Evolutionary conservation across 2,113 vertebrate species (phyloP).

Genomic region (Boleophthalmus pectinirostris): DNA sequence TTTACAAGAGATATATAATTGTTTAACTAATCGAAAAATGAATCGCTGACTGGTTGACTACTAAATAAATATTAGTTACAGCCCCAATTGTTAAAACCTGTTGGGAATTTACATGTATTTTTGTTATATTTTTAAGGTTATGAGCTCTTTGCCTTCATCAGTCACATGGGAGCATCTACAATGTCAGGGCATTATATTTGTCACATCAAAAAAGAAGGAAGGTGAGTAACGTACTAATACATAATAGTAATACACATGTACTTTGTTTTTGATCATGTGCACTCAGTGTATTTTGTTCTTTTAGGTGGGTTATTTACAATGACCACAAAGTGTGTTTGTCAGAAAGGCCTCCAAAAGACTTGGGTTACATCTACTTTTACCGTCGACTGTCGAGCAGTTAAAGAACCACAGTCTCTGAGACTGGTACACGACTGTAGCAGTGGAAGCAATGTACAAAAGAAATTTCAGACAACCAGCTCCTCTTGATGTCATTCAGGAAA

Average conservation of each 20-base stretch:
- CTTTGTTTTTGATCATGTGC: background rate
- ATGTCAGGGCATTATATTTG: constrained; percentile 98
- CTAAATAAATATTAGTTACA: too few relatives aligned
- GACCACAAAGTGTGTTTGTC: constrained; percentile 98
- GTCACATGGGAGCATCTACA: constrained; percentile 97
- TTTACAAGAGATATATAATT: too few relatives aligned
- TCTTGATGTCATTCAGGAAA: constrained; percentile 53
- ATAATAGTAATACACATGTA: too few relatives aligned
- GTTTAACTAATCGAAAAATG: too few relatives aligned
- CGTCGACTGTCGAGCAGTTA: constrained; percentile 91
- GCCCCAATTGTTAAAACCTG: too few relatives aligned
- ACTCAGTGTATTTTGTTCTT: constrained; percentile 13
- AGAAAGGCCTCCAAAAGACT: constrained; percentile 95
- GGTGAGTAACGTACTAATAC: constrained; percentile 77
- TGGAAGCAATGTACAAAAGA: constrained; percentile 62
- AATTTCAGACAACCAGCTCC: constrained; percentile 66
- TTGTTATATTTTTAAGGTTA: constrained; percentile 78
- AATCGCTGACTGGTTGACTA: too few relatives aligned
- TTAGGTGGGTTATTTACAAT: constrained; percentile 98
- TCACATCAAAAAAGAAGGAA: constrained; percentile 97
- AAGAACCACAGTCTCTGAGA: constrained; percentile 75
- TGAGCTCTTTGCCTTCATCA: constrained; percentile 96
- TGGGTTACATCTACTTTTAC: constrained; percentile 99
- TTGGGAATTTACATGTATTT: background rate
- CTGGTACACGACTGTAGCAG: constrained; percentile 46